Conservation (phyloP, 2,888 invertebrate species). For the Parasteatoda lunata region DNA sequence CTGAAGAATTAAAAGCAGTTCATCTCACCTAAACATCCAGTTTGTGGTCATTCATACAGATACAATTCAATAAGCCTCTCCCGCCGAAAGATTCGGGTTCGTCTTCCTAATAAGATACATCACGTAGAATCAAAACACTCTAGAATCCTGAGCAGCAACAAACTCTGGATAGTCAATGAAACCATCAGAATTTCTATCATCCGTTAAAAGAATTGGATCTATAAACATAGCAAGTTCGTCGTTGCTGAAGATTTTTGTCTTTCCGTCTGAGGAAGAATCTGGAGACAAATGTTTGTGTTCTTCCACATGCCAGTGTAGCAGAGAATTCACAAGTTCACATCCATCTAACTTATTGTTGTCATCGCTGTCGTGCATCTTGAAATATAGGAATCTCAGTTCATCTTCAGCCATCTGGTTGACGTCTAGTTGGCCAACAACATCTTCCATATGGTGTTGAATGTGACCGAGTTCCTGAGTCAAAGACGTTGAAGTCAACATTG, state of each 20-base stretch:
- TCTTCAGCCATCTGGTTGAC: constrained; percentile 30
- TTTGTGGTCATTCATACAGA: no score
- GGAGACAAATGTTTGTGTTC: constrained; percentile 1
- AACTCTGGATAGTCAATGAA: constrained; percentile 52
- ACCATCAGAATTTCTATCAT: constrained; percentile 40
- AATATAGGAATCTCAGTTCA: constrained; percentile 37
- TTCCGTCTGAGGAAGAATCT: not conserved
- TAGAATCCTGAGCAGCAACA: constrained; percentile 25
- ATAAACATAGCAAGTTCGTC: constrained; percentile 34
- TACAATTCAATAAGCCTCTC: no score
- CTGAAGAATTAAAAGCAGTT: no score
- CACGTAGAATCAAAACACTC: constrained; percentile 10
- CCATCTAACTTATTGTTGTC: constrained; percentile 43
- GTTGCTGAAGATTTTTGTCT: constrained; percentile 26
- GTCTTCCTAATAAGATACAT: no score
- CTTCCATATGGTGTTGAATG: constrained; percentile 3
- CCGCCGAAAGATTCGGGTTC: no score
- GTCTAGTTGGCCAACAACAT: not conserved
- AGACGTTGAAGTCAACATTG: constrained; percentile 4
- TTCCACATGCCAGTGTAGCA: constrained; percentile 41
- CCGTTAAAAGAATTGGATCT: constrained; percentile 26
- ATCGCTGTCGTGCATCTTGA: constrained; percentile 51
- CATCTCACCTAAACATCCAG: no score
- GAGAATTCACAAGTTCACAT: constrained; percentile 42
- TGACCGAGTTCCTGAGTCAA: not conserved